These are phyloP conservation scores for Potamarius usumacintae DNA, from an alignment of 2,113 vertebrate species.

Conservation along the genomic window DNA sequence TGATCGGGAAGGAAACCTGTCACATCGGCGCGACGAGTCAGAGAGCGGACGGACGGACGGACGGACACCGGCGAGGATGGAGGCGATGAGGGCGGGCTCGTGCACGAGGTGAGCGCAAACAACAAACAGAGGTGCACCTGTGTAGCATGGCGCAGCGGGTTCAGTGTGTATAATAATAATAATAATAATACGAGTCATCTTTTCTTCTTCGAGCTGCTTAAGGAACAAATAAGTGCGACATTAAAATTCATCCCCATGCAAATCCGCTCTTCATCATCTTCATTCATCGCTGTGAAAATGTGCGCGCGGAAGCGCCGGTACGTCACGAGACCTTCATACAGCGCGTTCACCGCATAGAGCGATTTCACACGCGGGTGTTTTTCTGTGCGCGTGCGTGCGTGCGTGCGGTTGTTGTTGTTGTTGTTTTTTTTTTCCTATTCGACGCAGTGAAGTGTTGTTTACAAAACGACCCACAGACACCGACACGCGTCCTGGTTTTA, in stretches of 20 bases:
- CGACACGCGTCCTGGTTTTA: slow-evolving; percentile 57
- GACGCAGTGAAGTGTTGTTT: slow-evolving; percentile 66
- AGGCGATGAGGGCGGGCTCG: slow-evolving; percentile 38
- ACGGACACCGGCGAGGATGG: slow-evolving; percentile 28
- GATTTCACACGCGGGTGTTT: slow-evolving; percentile 44
- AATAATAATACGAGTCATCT: neutral
- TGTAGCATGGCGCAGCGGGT: slow-evolving; percentile 21
- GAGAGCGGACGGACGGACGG: slow-evolving; percentile 34
- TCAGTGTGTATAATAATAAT: neutral
- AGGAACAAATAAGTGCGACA: slow-evolving; percentile 55
- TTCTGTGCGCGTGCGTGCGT: neutral
- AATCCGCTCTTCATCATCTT: slow-evolving; percentile 28
- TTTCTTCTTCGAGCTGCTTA: slow-evolving; percentile 23
- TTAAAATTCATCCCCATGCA: slow-evolving; percentile 70
- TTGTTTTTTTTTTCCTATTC: slow-evolving; percentile 36
- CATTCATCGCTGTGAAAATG: slow-evolving; percentile 35
- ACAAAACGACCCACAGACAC: slow-evolving; percentile 66
- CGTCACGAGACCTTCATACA: neutral
- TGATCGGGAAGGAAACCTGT: slow-evolving; percentile 12
- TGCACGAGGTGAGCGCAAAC: slow-evolving; percentile 43
- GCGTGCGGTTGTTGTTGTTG: neutral
- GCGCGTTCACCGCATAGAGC: neutral
- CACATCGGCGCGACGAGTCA: slow-evolving; percentile 38
- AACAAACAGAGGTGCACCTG: slow-evolving; percentile 40
- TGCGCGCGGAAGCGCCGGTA: slow-evolving; percentile 4